These are phyloP conservation scores for Moxostoma hubbsi DNA, from an alignment of 2,797 vertebrate genomes.

Conservation along the genomic window DNA sequence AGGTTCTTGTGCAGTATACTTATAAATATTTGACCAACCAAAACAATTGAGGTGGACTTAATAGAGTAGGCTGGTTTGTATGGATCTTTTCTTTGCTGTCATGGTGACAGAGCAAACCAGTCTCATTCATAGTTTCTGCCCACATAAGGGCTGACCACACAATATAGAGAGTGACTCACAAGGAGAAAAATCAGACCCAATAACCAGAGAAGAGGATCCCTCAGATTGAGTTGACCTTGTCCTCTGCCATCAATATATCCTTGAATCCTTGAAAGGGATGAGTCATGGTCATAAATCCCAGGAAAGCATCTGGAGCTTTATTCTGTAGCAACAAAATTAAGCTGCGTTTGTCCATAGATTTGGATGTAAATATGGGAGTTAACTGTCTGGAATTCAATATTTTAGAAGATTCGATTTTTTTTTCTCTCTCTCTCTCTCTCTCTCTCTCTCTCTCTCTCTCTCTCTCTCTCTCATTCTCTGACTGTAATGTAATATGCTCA, in stretches of 20 bases:
- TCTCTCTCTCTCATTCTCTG: not conserved
- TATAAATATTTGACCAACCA: no score
- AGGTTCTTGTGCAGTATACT: no score
- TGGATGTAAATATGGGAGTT: not conserved
- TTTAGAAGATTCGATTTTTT: not conserved
- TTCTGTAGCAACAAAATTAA: conserved; percentile 21
- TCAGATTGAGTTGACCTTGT: conserved; percentile 40
- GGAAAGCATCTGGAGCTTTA: conserved; percentile 22
- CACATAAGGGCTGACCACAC: conserved; percentile 9
- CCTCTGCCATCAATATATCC: conserved; percentile 57
- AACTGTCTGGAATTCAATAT: conserved; percentile 1
- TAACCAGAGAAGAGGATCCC: conserved; percentile 13
- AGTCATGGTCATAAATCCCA: conserved; percentile 60
- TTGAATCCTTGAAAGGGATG: conserved; percentile 66
- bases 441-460: not conserved
- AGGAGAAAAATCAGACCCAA: conserved; percentile 16
- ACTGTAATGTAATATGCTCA: not conserved
- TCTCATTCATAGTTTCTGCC: conserved; percentile 30
- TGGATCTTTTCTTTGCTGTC: conserved; percentile 40
- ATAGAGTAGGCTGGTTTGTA: not conserved
- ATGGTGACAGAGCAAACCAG: conserved; percentile 35
- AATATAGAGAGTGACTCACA: conserved; percentile 9
- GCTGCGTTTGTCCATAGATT: not conserved
- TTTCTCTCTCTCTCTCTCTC: no score
- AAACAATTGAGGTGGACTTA: not conserved